Percentiles rank a stretch among this genome's conserved stretches.
phyloP scores from a whole-genome alignment of 2,113 vertebrate species.

The Potamarius usumacintae region DNA sequence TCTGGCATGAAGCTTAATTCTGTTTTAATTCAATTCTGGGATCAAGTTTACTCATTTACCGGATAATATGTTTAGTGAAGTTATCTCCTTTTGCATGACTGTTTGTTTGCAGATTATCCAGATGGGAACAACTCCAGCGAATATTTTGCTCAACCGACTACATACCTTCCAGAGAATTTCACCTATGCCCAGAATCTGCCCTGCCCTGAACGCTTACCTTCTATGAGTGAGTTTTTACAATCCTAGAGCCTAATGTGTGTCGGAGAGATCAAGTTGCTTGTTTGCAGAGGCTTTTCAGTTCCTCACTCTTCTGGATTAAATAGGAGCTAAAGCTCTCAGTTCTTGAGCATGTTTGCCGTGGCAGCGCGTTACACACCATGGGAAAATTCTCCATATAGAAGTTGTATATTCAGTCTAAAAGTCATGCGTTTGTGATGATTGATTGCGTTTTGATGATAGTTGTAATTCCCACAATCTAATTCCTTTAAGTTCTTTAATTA shows the following conservation, averaged over 20 bases:
- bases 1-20: neutral
- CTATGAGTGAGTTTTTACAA: conserved; percentile 86
- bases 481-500: neutral
- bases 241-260: neutral
- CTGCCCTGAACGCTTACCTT: conserved; percentile 94
- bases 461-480: neutral
- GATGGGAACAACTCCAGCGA: conserved; percentile 93
- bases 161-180: conserved; percentile 96
- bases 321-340: neutral
- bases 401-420: neutral
- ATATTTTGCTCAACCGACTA: conserved; percentile 84
- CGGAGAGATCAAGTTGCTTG: neutral
- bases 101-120: conserved; percentile 82
- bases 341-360: neutral
- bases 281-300: neutral
- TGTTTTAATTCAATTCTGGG: neutral
- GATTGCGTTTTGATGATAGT: neutral
- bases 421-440: neutral
- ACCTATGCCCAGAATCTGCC: conserved; percentile 87
- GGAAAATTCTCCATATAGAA: neutral
- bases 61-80: neutral
- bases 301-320: neutral
- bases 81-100: neutral
- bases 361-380: neutral
- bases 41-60: no score